Base-by-base conservation (phyloP, 1,140 invertebrate species). In the Drosophila truncata region DNA sequence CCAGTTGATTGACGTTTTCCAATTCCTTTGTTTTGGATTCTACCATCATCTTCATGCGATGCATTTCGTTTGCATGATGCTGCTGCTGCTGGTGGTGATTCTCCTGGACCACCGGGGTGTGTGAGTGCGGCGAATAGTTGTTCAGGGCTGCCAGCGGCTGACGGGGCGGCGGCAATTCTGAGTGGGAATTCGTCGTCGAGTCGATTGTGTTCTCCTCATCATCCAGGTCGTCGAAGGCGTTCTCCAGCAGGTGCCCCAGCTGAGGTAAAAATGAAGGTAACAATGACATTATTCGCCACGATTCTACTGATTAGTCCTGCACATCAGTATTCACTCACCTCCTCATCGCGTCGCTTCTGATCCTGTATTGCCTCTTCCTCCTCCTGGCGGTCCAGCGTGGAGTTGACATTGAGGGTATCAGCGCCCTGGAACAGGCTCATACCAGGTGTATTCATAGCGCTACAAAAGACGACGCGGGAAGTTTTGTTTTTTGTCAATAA, bases 401-500 rank as follows among this genome's bases (percentile, higher is more conserved):
- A 94, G 77, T 95, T 94, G 63, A 95, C 93, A 64, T 94, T 93
- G 47, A 95, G 93, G 60, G 94, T 93, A 9, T 93, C 93, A 25
- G 92, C 93, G 27, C 94, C 94, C 91, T 94, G 93, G 76, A 95
- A 95, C 54, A 95, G 85, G 91, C 94, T 95, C 84, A 95, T 93
- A 27, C 94, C 94, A 6, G 94, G 94, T 20, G 92, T 93, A 50
- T 94, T 94, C 94, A 91, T 88, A 27, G 41, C 42, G 16, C 16
- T 55, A 11, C 14, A n/a, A 10, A 27, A 61, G 8, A n/a, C 25
- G 35, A 60, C 39, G 25, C 33, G 29, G 37, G n/a, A 41, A 42
- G 10, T 39, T 39, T 5, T 4, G 35, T 33, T 20, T 35, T 64
- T 13, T 11, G 8, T 35, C 23, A 18, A 25, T 29, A 81, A 72